These are phyloP conservation scores for Microchirus variegatus DNA, from an alignment of 2,797 vertebrate genomes.

Conservation along the genomic window DNA sequence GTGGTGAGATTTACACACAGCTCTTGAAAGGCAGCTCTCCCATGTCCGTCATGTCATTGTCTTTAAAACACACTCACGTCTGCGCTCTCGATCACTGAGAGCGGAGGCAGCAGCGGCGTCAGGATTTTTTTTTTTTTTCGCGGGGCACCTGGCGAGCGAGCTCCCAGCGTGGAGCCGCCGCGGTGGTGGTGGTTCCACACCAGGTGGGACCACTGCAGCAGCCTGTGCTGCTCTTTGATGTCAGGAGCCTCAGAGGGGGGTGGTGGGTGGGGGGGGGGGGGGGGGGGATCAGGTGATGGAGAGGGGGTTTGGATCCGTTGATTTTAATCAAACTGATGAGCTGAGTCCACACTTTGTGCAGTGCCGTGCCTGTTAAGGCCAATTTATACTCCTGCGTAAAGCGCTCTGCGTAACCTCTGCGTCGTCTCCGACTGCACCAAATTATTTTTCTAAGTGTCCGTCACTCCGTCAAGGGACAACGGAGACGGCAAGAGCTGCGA, in stretches of 20 bases:
- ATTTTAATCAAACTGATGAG: constrained; percentile 29
- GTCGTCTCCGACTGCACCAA: too few species aligned
- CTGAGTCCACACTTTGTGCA: neutral
- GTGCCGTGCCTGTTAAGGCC: too few species aligned
- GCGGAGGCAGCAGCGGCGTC: neutral
- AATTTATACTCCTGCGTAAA: too few species aligned
- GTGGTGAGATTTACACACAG: constrained; percentile 5
- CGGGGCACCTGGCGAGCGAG: constrained; percentile 9
- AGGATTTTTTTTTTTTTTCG: too few species aligned
- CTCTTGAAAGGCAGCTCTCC: constrained; percentile 32
- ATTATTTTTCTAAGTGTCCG: too few species aligned
- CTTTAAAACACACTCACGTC: neutral
- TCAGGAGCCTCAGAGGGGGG: constrained; percentile 14
- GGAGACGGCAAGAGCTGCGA: too few species aligned
- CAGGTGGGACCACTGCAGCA: neutral
- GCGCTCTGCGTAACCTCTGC: too few species aligned
- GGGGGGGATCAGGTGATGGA: constrained; percentile 21
- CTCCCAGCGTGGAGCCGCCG: constrained; percentile 28
- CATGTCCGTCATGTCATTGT: constrained; percentile 31
- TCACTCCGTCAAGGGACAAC: too few species aligned
- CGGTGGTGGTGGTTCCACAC: neutral
- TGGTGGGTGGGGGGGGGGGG: constrained; percentile 13
- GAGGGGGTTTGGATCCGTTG: constrained; percentile 17
- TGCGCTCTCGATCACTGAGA: constrained; percentile 44
- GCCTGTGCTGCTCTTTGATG: constrained; percentile 40